Percentiles rank a stretch among this genome's conserved stretches.
These are phyloP conservation scores for Drosophila novamexicana DNA, from an alignment of 1,140 invertebrate genomes.

Conservation along the genomic window DNA sequence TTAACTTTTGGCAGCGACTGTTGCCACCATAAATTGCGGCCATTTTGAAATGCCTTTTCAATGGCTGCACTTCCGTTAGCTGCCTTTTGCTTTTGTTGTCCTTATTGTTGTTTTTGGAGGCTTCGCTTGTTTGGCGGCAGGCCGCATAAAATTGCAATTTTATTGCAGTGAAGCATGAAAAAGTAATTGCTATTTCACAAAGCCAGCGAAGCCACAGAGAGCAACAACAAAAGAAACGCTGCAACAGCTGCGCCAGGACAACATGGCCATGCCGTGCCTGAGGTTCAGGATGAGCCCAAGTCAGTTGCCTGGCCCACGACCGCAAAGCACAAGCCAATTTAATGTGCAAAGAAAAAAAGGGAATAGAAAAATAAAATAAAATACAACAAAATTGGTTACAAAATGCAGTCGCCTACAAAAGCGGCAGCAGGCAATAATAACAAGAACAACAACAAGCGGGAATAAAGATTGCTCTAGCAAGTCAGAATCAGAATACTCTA, in stretches of 20 bases:
- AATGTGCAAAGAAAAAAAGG: constrained; percentile 45
- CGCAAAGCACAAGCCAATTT: constrained; percentile 66
- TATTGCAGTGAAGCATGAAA: constrained; percentile 82
- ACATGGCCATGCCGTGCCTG: constrained; percentile 11
- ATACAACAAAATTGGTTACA: constrained; percentile 70
- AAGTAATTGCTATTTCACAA: constrained; percentile 82
- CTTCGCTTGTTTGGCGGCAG: constrained; percentile 70
- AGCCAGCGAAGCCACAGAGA: constrained; percentile 42
- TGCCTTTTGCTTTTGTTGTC: constrained; percentile 17
- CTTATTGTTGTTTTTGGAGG: constrained; percentile 6
- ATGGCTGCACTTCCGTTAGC: constrained; percentile 69
- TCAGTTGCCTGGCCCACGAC: constrained; percentile 36
- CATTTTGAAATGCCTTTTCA: constrained; percentile 80
- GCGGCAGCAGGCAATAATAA: constrained; percentile 37
- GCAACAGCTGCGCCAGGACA: constrained; percentile 66
- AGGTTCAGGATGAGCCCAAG: constrained; percentile 16
- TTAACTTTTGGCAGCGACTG: constrained; percentile 41
- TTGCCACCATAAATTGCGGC: constrained; percentile 48
- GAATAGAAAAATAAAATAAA: constrained; percentile 49
- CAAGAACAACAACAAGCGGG: constrained; percentile 41
- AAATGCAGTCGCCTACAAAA: constrained; percentile 63
- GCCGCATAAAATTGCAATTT: constrained; percentile 83
- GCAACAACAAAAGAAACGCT: constrained; percentile 27
- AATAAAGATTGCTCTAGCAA: background rate
- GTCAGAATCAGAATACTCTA: constrained; percentile 2